These are phyloP conservation scores for Cyprinodon diabolis DNA, from an alignment of 2,797 vertebrate species.

Conservation along the genomic window DNA sequence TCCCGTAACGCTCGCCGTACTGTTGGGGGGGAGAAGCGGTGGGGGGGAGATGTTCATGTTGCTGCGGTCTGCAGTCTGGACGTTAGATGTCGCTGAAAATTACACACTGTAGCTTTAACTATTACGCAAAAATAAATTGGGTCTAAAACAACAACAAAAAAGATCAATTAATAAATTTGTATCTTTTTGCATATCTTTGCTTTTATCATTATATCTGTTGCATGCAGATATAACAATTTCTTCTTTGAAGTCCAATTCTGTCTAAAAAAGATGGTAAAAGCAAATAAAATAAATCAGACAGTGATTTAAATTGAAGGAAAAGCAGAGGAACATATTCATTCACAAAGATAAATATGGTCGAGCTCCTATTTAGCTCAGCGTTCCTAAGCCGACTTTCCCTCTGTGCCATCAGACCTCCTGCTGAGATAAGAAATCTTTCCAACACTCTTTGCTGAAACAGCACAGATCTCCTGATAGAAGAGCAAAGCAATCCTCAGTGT, in stretches of 20 bases:
- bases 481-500: constrained; percentile 3
- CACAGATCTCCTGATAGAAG: constrained; percentile 18
- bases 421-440: constrained; percentile 52
- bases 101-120: no score
- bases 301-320: constrained; percentile 22
- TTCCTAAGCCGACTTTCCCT: constrained; percentile 27
- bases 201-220: background rate
- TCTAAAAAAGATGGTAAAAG: background rate
- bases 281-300: constrained; percentile 13
- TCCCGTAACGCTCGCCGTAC: no score
- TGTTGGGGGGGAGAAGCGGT: no score
- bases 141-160: no score
- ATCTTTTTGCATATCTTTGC: background rate
- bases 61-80: no score
- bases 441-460: constrained; percentile 36
- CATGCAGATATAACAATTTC: no score
- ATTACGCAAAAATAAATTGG: no score
- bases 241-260: constrained; percentile 2
- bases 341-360: constrained; percentile 55
- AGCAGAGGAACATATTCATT: constrained; percentile 8
- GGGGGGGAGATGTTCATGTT: no score
- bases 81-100: no score
- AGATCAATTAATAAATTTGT: no score
- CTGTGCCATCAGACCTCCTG: constrained; percentile 3
- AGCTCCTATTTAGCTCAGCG: constrained; percentile 45